Evolutionary conservation across 2,888 invertebrate species (phyloP), one percentile per base, ranked within the genome.

Genomic region (Oeneis ivallda): DNA sequence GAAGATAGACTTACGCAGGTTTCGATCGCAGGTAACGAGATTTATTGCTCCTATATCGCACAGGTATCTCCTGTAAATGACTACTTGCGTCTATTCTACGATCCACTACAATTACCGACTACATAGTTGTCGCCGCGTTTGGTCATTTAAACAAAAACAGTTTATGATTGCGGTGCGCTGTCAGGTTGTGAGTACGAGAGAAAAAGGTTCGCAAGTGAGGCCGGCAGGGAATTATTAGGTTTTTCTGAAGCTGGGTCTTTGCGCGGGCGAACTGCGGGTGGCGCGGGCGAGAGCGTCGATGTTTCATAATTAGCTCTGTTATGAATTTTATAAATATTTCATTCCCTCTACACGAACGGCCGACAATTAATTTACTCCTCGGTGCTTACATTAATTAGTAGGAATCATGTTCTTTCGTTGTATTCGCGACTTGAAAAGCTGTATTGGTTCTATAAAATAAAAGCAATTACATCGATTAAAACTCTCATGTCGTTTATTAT

Each of bases 321-420:
- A 91, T 91, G 90, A 90, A 88, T 88, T 89, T 83, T 85, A 91
- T 91, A 87, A 89, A 90, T 91, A 86, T 89, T 89, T 89, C 87
- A 89, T 89, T 87, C 80, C 79, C 80, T 75, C 80, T 81, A 76
- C 83, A 79, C 80, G 82, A 79, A 82, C 80, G 83, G 83, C 81
- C 85, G 84, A 85, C 89, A 90, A 79, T 90, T 89, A 90, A 89
- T 90, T 89, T 90, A 83, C 85, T 85, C 83, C 80, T 81, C 86
- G 81, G 77, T 79, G 87, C 85, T 90, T 89, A 87, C 83, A 88
- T 89, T 90, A 87, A 89, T 89, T 90, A 89, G 79, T 78, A 75
- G 72, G 84, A 85, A 84, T 82, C 82, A 80, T 82, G 87, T 82
- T 80, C 76, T 79, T 78, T 81, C 80, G 82, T 85, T 84, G 85